A percentile compares a stretch with the other conserved stretches of the same genome.
Conservation (phyloP, 2,888 invertebrate species). For the Synergus japonicus region DNA sequence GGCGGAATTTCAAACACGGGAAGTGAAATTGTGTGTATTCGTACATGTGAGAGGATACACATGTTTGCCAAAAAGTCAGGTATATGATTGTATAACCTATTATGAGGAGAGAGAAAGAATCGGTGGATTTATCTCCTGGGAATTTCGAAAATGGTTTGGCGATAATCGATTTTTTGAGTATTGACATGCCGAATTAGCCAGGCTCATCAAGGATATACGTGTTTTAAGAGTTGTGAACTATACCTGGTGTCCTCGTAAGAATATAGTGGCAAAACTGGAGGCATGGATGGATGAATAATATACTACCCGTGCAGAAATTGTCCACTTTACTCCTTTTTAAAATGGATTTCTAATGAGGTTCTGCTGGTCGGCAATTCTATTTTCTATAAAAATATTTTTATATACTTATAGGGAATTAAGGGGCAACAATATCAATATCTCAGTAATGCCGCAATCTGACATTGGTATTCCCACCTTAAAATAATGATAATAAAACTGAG, state of each 20-base stretch:
- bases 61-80: conserved; percentile 15
- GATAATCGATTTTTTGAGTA: conserved; percentile 34
- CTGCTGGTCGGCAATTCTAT: too few relatives aligned
- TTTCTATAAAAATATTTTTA: too few relatives aligned
- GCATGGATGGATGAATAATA: not conserved
- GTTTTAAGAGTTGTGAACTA: conserved; percentile 1
- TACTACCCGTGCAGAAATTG: too few relatives aligned
- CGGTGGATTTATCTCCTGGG: conserved; percentile 17
- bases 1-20: conserved; percentile 52
- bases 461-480: too few relatives aligned
- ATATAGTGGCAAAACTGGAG: not conserved
- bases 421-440: too few relatives aligned
- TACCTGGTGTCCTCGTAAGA: conserved; percentile 4
- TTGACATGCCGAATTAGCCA: conserved; percentile 20
- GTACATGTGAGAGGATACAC: conserved; percentile 45
- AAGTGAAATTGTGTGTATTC: conserved; percentile 50
- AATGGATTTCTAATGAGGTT: too few relatives aligned
- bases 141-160: conserved; percentile 25
- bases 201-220: not conserved
- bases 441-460: too few relatives aligned
- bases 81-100: conserved; percentile 37
- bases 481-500: too few relatives aligned
- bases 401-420: too few relatives aligned
- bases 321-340: too few relatives aligned
- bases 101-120: conserved; percentile 31